Evolutionary conservation across 64 coral and sea anemone species (phyloP).

Genomic region (Porites australiensis): DNA sequence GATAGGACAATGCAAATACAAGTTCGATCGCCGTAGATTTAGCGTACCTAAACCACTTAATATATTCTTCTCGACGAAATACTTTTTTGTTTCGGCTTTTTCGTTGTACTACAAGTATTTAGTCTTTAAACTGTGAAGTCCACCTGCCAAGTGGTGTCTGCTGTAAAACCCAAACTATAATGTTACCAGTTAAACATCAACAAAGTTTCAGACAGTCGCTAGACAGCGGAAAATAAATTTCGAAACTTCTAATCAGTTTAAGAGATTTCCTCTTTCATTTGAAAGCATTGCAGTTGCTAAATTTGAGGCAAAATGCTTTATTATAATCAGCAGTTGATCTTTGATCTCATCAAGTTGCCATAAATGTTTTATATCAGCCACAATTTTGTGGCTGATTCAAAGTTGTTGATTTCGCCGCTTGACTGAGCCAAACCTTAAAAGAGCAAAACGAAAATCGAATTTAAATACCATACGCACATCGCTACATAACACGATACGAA

Average conservation of each 20-base stretch:
- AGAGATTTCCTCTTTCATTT: background rate
- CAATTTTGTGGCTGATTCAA: background rate
- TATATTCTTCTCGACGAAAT: background rate
- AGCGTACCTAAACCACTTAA: no score
- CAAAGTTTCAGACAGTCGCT: no score
- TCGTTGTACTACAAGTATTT: background rate
- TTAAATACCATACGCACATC: no score
- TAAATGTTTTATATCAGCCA: slow-evolving; percentile 22
- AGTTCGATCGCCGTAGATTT: no score
- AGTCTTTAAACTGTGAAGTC: background rate
- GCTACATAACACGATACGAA: no score
- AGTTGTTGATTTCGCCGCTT: slow-evolving; percentile 18
- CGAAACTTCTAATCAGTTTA: background rate
- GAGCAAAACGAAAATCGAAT: background rate
- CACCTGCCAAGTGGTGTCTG: background rate
- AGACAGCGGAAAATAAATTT: background rate
- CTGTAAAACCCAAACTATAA: background rate
- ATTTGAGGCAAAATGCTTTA: background rate
- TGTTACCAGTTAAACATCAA: background rate
- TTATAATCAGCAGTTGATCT: background rate
- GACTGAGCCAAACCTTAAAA: background rate
- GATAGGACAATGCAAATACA: no score
- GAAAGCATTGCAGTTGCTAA: background rate
- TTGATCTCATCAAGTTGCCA: background rate
- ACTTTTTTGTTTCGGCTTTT: background rate